Evolutionary conservation across 1,140 invertebrate genomes (phyloP), one percentile per base, ranked within the genome.

Genomic region (Drosophila ficusphila): DNA sequence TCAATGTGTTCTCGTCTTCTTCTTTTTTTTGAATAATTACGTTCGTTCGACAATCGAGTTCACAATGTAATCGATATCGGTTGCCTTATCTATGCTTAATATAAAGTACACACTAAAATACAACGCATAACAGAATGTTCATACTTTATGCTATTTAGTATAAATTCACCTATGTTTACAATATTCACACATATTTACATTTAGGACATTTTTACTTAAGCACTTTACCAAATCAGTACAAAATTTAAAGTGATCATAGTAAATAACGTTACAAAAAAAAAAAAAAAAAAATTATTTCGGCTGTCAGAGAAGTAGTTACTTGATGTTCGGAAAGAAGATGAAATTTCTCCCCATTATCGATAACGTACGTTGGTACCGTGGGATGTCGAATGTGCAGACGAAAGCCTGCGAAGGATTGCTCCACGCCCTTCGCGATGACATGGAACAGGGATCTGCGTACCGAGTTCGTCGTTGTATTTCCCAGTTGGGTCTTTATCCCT

Each of bases 331-430:
- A n/a, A 14, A n/a, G n/a, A 11, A 27, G 0, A 5, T 46, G 16
- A 9, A 8, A 3, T n/a, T 16, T 0, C 58, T 57, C 44, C 1
- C 1, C 1, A 14, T 61, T 0, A 1, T 44, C 5, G 29, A 61
- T 6, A 51, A 52, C 5, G 57, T 81, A 14, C 58, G 48, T 0
- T 86, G 82, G 82, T 62, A 56, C 27, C 82, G 82, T 1, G 82
- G 82, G 12, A 12, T 86, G 31, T 88, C 82, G 0, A 6, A 2
- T 3, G 23, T 19, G 0, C 82, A 86, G 25, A n/a, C 53, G 2
- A 6, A n/a, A 2, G 73, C 54, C 0, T 74, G 68, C 21, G 48
- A 71, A 18, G 23, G 21, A 0, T 29, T 86, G 21, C 27, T 75
- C 18, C 12, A 42, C 12, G 68, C 82, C 0, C 29, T 86, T 9